Conservation (phyloP, 92 coral and sea anemone species). For the Heteractis magnifica region DNA sequence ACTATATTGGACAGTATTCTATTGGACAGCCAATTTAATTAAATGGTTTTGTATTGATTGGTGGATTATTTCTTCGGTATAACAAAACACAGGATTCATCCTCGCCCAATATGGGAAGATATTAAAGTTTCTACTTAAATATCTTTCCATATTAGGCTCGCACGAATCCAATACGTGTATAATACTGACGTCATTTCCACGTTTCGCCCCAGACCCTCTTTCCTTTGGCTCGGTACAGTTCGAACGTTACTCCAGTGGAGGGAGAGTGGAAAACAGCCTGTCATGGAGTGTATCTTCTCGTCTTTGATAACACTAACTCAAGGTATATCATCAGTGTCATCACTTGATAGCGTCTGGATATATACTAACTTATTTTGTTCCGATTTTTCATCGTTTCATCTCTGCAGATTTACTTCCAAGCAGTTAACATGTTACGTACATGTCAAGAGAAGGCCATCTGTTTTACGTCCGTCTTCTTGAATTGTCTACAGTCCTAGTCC, state of each 20-base stretch:
- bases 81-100: too few species aligned
- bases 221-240: slow-evolving; percentile 69
- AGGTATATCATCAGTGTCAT: slow-evolving; percentile 38
- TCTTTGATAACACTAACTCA: slow-evolving; percentile 86
- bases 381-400: background rate
- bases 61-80: too few species aligned
- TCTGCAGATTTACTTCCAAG: slow-evolving; percentile 60
- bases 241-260: slow-evolving; percentile 62
- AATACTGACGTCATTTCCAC: background rate
- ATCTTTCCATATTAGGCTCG: too few species aligned
- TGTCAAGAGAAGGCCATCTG: slow-evolving; percentile 40
- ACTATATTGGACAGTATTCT: too few species aligned
- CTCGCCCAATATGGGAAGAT: too few species aligned
- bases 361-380: background rate
- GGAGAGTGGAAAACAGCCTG: slow-evolving; percentile 70
- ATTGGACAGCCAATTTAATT: too few species aligned
- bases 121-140: background rate
- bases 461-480: slow-evolving; percentile 14
- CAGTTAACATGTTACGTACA: slow-evolving; percentile 64
- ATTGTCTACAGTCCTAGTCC: background rate
- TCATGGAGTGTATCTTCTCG: slow-evolving; percentile 79
- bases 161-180: background rate
- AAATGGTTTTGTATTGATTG: too few species aligned
- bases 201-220: slow-evolving; percentile 67
- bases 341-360: background rate